Base-by-base conservation (phyloP, 2,113 vertebrate species). In the Spheniscus mendiculus region DNA sequence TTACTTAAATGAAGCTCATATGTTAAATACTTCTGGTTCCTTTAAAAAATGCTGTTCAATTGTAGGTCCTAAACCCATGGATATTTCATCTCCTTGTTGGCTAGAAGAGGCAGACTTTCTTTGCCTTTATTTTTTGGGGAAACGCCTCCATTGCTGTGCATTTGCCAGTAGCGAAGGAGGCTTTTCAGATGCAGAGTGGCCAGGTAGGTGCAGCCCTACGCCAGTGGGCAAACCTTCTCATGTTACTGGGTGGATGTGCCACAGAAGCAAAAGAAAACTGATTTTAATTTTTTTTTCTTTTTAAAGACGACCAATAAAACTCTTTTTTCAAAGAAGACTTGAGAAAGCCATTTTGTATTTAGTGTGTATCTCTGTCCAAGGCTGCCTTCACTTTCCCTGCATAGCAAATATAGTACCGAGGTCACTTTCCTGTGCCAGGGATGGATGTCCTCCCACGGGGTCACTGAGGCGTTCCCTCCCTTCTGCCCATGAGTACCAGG, bases 51-150 rank as follows among this genome's bases (percentile, higher is more conserved):
- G 42, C 79, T 93, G 55, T 93, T 89, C 47, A 49, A 5, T 36
- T 82, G 9, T 49, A 87, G 84, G 32, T 93, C 80, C 81, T 78
- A 73, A 90, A 80, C 70, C 36, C 85, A 36, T 21, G 34, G 92
- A 85, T 91, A 80, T 71, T 90, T 95, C 40, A 84, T 96, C 70
- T 91, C 26, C 56, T 96, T 97, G 67, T 87, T 96, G 90, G 42
- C 93, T 91, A 74, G 82, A 93, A 95, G 69, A 87, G 90, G 62
- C 45, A 70, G 80, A 56, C 62, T 97, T 93, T 66, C 77, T 78
- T 97, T 74, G 47, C 86, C 70, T 96, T 83, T 76, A 30, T 53
- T 87, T 70, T 94, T 94, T 34, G 49, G 87, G 85, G 76, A 96
- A 95, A 86, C 56, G 36, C 45, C 78, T 97, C 84, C 45, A 55